phyloP scores from a whole-genome alignment of 2,797 vertebrate genomes.

The Neomorphus geoffroyi region DNA sequence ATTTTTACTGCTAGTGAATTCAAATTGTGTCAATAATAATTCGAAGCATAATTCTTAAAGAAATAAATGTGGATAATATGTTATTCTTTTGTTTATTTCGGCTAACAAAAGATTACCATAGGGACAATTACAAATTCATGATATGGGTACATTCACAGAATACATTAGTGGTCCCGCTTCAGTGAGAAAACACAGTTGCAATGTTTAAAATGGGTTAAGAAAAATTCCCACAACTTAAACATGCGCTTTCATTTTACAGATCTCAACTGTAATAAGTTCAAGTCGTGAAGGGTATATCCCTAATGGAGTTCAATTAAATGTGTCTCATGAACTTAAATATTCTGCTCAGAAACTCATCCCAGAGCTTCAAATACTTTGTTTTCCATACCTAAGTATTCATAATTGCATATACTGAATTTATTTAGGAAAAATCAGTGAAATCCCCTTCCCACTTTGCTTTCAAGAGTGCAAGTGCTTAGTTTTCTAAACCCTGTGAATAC shows the following conservation, averaged over 20 bases:
- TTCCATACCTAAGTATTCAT: slow-evolving; percentile 36
- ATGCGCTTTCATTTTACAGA: slow-evolving; percentile 1
- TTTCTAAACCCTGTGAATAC: slow-evolving; percentile 62
- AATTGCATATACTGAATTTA: slow-evolving; percentile 54
- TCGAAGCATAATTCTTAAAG: background rate
- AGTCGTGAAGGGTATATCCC: background rate
- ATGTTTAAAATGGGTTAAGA: slow-evolving; percentile 47
- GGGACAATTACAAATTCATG: slow-evolving; percentile 66
- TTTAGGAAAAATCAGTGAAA: slow-evolving; percentile 50
- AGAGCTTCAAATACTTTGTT: slow-evolving; percentile 23
- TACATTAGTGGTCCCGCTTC: slow-evolving; percentile 34
- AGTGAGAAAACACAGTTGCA: slow-evolving; percentile 38
- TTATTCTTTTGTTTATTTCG: slow-evolving; percentile 60
- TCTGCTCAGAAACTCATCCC: background rate
- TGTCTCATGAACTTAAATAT: background rate
- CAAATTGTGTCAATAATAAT: slow-evolving; percentile 15
- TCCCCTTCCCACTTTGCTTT: slow-evolving; percentile 38
- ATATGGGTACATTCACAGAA: slow-evolving; percentile 57
- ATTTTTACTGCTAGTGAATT: background rate
- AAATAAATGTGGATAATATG: slow-evolving; percentile 38
- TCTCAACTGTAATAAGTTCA: slow-evolving; percentile 18
- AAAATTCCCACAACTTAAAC: slow-evolving; percentile 67
- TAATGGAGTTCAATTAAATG: slow-evolving; percentile 18
- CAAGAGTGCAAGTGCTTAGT: slow-evolving; percentile 45
- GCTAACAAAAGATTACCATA: slow-evolving; percentile 64